Base-by-base conservation (phyloP, 2,888 invertebrate genomes). In the Melangyna quadrimaculata region DNA sequence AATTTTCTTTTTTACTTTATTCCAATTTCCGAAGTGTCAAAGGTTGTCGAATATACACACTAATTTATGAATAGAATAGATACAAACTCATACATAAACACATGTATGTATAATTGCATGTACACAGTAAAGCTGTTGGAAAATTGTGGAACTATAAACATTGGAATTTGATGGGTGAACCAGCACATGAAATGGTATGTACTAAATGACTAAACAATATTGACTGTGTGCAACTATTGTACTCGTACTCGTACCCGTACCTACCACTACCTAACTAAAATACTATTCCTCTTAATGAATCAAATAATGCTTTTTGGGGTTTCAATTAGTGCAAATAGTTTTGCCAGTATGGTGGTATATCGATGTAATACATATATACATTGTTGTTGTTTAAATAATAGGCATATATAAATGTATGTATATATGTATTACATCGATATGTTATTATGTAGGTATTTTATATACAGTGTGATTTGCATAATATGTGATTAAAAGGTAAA, bases 241-340 rank as follows among this genome's bases (percentile, higher is more conserved):
- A 67, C n/a, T n/a, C n/a, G n/a, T n/a, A n/a, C n/a, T n/a, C n/a
- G n/a, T n/a, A n/a, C n/a, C n/a, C n/a, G n/a, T n/a, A n/a, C n/a
- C n/a, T n/a, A n/a, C n/a, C n/a, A n/a, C n/a, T n/a, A n/a, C n/a
- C n/a, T n/a, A n/a, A n/a, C n/a, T n/a, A n/a, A n/a, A 45, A 27
- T 63, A 63, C 5, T 27, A 63, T 43, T 63, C 29, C 65, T 65
- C 45, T 45, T 65, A 65, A 65, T 65, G 65, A 86, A 86, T 78
- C 86, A 86, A 81, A 86, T 86, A 81, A 86, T 86, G 86, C 73
- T 78, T 78, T 86, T 78, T 78, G 69, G 61, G 78, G 86, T 78
- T 77, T 81, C 77, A 81, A 86, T 81, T 86, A 86, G 86, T 73
- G 71, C 67, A 84, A 75, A 78, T 86, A 77, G 78, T 73, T 86